These are phyloP conservation scores for Sinella curviseta DNA, from an alignment of 1,140 invertebrate species.

Conservation along the genomic window DNA sequence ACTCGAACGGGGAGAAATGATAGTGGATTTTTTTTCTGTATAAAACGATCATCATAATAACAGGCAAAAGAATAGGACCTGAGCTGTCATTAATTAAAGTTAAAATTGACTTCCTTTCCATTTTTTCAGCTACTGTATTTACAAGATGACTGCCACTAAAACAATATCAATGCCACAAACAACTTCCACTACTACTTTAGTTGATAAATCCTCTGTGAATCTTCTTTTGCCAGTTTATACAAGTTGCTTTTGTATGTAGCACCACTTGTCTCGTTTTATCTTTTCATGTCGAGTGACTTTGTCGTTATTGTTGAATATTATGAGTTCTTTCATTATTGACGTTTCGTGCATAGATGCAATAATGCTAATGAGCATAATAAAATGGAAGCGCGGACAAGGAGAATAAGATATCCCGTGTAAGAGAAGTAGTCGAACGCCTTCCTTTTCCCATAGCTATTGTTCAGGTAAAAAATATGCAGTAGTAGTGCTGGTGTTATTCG, in stretches of 20 bases:
- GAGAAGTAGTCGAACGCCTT: background rate
- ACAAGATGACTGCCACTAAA: background rate
- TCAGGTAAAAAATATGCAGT: no score
- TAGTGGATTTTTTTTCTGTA: background rate
- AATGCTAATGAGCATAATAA: conserved; percentile 5
- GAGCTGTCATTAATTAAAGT: conserved; percentile 19
- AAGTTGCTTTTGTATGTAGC: no score
- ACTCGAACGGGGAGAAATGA: conserved; percentile 6
- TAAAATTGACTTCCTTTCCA: conserved; percentile 26
- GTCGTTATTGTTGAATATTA: background rate
- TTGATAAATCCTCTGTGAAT: background rate
- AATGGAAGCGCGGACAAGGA: background rate
- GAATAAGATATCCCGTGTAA: background rate
- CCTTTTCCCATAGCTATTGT: background rate
- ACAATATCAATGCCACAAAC: background rate
- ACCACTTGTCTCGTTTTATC: background rate
- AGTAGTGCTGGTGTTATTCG: no score
- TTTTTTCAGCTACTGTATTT: conserved; percentile 12
- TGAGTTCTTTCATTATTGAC: background rate
- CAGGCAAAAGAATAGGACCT: background rate
- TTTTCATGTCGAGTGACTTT: background rate
- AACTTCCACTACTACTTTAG: background rate
- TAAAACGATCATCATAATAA: background rate
- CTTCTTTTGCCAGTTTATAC: no score
- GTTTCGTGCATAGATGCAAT: conserved; percentile 16